Evolutionary conservation across 1,140 invertebrate species (phyloP), one percentile per base, ranked within the genome.

Genomic region (Colletes gigas): DNA sequence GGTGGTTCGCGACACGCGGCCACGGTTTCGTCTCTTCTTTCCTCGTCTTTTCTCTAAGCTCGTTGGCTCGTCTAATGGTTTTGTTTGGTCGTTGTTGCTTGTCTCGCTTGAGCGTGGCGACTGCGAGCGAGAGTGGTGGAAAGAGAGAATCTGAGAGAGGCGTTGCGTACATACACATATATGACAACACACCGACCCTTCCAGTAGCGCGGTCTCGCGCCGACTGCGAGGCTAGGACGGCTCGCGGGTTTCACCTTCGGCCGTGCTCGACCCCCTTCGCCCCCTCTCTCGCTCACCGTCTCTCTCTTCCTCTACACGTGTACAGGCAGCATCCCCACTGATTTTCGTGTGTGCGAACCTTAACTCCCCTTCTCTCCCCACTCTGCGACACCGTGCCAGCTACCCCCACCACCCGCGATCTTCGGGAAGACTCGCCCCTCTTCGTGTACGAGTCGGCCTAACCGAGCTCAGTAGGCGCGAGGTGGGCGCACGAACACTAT

Each of bases 131-230:
- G 57, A 65, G 52, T 9, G 71, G 30, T 52, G 67, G 78, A 66
- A 65, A 62, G 63, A 77, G 71, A 78, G 69, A 47, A 78, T 72
- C 44, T 62, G 65, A 74, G 68, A 78, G 62, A 83, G 17, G 65
- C 60, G 78, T 74, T 71, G 82, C 70, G 83, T 81, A 84, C 85
- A 79, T 69, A 57, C 77, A 69, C 82, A 83, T 71, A 67, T 57
- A 60, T 66, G 63, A 81, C 83, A 54, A 86, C 72, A 84, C 83
- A 85, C 17, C 80, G 83, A 89, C 88, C 88, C 88, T 92, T 88
- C 78, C 90, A 88, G 89, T 91, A 92, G 92, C 92, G 92, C 92
- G 89, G 90, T 92, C 91, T 91, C 92, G 92, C 92, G 92, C 92
- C 89, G 91, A 93, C 92, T 93, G 92, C 87, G 88, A 90, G 85